Base-by-base conservation (phyloP, 2,797 vertebrate species). In the Prunella strophiata region DNA sequence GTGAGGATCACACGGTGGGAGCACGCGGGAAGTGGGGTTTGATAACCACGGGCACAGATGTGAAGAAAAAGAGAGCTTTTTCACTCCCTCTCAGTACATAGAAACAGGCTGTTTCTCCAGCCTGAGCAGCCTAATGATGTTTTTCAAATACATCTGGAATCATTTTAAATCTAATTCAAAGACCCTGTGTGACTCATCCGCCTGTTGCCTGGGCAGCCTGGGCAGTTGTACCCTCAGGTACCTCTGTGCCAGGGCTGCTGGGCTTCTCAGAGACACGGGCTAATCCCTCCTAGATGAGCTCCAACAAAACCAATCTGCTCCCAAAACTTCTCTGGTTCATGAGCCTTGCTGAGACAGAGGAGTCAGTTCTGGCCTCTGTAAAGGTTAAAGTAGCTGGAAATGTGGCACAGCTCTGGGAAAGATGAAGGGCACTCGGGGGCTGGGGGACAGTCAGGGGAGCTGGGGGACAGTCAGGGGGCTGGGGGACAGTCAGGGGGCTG, bases 381-480 rank as follows among this genome's bases (percentile, higher is more conserved):
- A 72, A 59, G 52, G 55, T 42, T 79, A 23, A 18, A 63, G 20
- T 4, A 16, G 73, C 6, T 27, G 42, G 45, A 40, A 29, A 34
- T 4, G 3, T 0, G 1, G 55, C 61, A 59, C 3, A 3, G 18
- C 30, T 29, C 9, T 0, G 5, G 58, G 58, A 7, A 16, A 34
- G 81, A 43, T 40, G 77, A 7, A 11, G 66, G 59, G 14, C 36
- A 32, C 17, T 8, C 16, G n/a, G 42, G 22, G 36, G 36, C 36
- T 34, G 27, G 27, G 18, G 36, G 9, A 1, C 2, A 26, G 45
- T 22, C 36, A 59, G 42, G 34, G 25, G 36, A 13, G 8, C 15
- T 27, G 74, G 23, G 16, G 71, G 40, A 15, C 2, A 26, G 21
- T 22, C 36, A 59, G 42, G 34, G 25, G 36, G n/a, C n/a, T n/a